Base-by-base conservation (phyloP, 2,113 vertebrate genomes). In the Nerophis lumbriciformis region DNA sequence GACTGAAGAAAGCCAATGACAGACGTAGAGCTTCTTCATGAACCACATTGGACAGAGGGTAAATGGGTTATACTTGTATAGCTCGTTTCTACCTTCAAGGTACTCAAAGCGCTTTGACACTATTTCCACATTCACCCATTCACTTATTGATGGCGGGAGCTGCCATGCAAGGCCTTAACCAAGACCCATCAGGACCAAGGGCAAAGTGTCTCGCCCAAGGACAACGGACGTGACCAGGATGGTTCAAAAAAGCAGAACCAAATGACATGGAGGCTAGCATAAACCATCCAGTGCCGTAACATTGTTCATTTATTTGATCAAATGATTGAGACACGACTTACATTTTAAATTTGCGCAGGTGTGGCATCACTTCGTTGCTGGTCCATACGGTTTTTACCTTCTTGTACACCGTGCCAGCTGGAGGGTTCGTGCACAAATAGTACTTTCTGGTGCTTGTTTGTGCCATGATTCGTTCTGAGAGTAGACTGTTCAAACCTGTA, bases 281-380 rank as follows among this genome's bases (percentile, higher is more conserved):
- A 50, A 16, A 64, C 51, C 52, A 8, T 21, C 15, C 19, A 44
- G 7, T 6, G 15, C 1, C 4, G 14, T 21, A n/a, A 28, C 28
- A 28, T 28, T 28, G 28, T 28, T 2, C 15, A 60, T 48, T 0
- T 38, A 64, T 16, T 8, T 36, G 16, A 0, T 6, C 6, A 35
- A 63, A 45, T 50, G 6, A 42, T 57, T 42, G 5, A 49, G 64
- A 9, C 36, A 2, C 35, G 6, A 79, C 77, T 77, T 72, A 75
- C 81, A 44, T 61, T 54, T 1, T 50, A 52, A 48, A 16, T 10
- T 12, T 48, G 65, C 42, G 66, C n/a, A 12, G 8, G 44, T 10
- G 13, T 48, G 13, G 38, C 8, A 12, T 58, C 21, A 61, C 48
- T 48, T 57, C n/a, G 28, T 19, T 8, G 4, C 28, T n/a, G 45